Evolutionary conservation across 2,888 invertebrate species (phyloP).

Genomic region (Cristatella mucedo): DNA sequence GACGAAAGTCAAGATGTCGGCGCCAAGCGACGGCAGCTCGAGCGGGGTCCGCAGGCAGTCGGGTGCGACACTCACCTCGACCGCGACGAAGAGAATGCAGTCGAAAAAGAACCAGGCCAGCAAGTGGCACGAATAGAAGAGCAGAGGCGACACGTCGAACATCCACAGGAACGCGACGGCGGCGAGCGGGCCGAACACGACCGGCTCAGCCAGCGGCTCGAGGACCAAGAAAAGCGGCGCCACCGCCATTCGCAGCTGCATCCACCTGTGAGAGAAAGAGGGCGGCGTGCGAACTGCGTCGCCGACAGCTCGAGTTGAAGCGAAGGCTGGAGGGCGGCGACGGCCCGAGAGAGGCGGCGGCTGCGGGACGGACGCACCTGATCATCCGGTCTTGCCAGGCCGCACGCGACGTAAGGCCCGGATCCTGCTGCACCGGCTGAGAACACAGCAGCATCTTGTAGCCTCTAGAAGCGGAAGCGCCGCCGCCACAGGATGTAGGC

Average conservation of each 20-base stretch:
- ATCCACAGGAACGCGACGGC: conserved; percentile 68
- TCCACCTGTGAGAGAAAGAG: conserved; percentile 53
- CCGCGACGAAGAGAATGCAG: conserved; percentile 72
- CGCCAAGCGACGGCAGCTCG: not conserved
- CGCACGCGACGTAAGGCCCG: conserved; percentile 67
- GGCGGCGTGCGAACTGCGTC: not conserved
- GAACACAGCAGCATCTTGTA: conserved; percentile 79
- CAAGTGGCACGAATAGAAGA: conserved; percentile 79
- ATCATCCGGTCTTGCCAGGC: conserved; percentile 62
- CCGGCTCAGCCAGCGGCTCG: conserved; percentile 87
- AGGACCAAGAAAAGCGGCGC: conserved; percentile 72
- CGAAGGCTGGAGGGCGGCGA: too few species aligned
- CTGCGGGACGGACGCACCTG: conserved; percentile 30
- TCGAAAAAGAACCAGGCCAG: conserved; percentile 88
- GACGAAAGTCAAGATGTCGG: too few species aligned
- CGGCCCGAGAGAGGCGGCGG: not conserved
- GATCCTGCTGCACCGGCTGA: conserved; percentile 88
- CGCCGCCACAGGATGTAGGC: not conserved
- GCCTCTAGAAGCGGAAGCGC: conserved; percentile 44
- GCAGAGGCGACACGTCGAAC: conserved; percentile 71
- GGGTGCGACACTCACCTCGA: conserved; percentile 48
- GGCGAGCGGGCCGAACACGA: conserved; percentile 76
- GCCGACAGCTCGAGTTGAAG: too few species aligned
- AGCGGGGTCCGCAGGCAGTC: not conserved
- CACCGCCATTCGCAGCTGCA: conserved; percentile 85